Percentiles rank a stretch among this genome's conserved stretches.
Evolutionary conservation across 2,797 vertebrate genomes (phyloP).

Genomic region (Labroides dimidiatus): DNA sequence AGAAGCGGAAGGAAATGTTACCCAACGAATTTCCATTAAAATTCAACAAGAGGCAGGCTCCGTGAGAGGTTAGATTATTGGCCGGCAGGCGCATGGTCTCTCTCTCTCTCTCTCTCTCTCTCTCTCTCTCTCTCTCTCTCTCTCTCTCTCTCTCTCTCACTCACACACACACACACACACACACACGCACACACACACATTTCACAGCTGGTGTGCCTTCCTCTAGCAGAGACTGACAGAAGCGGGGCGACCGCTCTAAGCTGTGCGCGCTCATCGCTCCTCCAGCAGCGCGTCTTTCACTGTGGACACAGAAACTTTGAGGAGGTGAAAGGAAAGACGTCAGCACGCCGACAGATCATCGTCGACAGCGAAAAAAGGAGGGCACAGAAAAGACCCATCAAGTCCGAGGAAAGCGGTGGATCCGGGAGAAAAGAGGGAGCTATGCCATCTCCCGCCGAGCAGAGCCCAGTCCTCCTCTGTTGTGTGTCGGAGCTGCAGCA

Average conservation of each 20-base stretch:
- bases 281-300: constrained; percentile 59
- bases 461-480: constrained; percentile 79
- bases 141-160: constrained; percentile 7
- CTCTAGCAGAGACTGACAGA: constrained; percentile 76
- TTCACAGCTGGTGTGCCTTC: constrained; percentile 74
- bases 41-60: constrained; percentile 74
- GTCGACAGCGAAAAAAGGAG: constrained; percentile 29
- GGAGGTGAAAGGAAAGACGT: constrained; percentile 53
- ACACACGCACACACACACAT: constrained; percentile 38
- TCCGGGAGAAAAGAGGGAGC: constrained; percentile 78
- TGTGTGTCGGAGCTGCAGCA: constrained; percentile 80
- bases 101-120: constrained; percentile 24
- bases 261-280: constrained; percentile 63
- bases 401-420: constrained; percentile 74
- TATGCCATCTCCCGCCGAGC: constrained; percentile 79
- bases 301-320: constrained; percentile 71
- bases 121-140: constrained; percentile 30
- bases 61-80: constrained; percentile 81
- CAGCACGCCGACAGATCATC: constrained; percentile 47
- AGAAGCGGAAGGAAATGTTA: constrained; percentile 59
- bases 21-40: constrained; percentile 68
- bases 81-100: constrained; percentile 51
- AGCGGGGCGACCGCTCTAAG: constrained; percentile 75
- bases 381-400: constrained; percentile 49
- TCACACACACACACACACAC: constrained; percentile 28